A percentile compares a stretch with the other conserved stretches of the same genome.
phyloP scores from a whole-genome alignment of 2,113 vertebrate species.

The Bubo bubo region DNA sequence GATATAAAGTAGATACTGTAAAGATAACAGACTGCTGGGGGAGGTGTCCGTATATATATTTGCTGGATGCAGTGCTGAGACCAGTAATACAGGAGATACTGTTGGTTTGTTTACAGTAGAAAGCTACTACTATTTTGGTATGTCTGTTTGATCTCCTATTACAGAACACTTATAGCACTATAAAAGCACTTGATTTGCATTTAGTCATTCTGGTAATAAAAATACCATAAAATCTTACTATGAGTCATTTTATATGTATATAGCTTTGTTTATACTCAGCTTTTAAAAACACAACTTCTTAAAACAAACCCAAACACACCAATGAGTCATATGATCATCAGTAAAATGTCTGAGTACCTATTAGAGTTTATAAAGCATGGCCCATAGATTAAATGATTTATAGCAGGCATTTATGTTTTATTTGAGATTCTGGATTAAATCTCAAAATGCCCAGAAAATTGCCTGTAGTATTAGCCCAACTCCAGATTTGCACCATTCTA shows the following conservation, averaged over 20 bases:
- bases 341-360: not conserved
- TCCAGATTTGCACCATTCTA: not conserved
- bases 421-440: not conserved
- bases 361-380: not conserved
- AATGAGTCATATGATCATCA: not conserved
- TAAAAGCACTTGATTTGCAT: not conserved
- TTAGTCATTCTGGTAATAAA: not conserved
- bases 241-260: not conserved
- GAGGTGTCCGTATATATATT: rapidly evolving
- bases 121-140: not conserved
- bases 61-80: not conserved
- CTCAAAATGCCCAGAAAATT: not conserved
- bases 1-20: not conserved
- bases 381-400: not conserved
- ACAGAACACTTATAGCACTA: not conserved
- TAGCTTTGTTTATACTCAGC: not conserved
- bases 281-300: not conserved
- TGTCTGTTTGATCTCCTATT: not conserved
- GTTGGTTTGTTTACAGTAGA: not conserved
- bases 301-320: not conserved
- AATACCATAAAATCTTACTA: not conserved
- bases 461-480: not conserved
- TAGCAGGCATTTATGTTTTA: not conserved
- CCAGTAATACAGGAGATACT: not conserved
- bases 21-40: not conserved